phyloP scores from a whole-genome alignment of 37 sponge, comb jelly and placozoan species.

The Tethya wilhelma region DNA sequence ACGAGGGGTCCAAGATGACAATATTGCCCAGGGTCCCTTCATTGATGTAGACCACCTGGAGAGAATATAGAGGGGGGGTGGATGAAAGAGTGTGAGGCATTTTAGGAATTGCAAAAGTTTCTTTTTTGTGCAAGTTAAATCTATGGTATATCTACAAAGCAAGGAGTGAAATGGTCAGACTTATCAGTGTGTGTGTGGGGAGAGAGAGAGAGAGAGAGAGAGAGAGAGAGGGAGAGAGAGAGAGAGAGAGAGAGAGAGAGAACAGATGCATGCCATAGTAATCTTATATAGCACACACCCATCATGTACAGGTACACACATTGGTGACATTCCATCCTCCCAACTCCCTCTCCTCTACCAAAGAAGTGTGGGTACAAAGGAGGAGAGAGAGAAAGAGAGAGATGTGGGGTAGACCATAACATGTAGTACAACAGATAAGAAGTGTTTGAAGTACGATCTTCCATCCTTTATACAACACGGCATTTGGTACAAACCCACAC shows the following conservation, averaged over 20 bases:
- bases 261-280: too few species aligned
- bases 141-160: background rate
- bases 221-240: background rate
- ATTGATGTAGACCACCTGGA: constrained; percentile 68
- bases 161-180: background rate
- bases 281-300: too few species aligned
- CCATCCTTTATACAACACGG: background rate
- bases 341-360: too few species aligned
- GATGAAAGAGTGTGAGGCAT: background rate
- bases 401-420: too few species aligned
- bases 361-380: too few species aligned
- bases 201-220: background rate
- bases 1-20: constrained; percentile 80
- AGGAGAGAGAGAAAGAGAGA: too few species aligned
- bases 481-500: background rate
- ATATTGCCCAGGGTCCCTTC: constrained; percentile 63
- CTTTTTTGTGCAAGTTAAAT: too few species aligned
- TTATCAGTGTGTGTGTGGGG: background rate
- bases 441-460: too few species aligned
- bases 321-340: too few species aligned
- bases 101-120: background rate
- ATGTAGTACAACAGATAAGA: too few species aligned
- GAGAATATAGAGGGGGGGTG: background rate
- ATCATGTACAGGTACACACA: too few species aligned
- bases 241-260: too few species aligned